Base-by-base conservation (phyloP, 2,797 vertebrate species). In the Cheirogaleus major region DNA sequence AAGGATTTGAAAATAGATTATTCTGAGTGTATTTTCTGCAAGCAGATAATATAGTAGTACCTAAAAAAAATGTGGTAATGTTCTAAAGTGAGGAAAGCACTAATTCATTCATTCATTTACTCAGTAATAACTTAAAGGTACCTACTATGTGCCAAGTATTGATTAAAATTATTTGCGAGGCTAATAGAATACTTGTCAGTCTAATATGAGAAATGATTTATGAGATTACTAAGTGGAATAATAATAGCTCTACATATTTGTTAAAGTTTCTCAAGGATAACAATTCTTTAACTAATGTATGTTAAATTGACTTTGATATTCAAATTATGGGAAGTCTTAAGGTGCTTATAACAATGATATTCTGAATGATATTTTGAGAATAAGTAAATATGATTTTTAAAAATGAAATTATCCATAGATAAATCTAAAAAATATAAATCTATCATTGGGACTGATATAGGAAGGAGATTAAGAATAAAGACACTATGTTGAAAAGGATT, bases 1-100 rank as follows among this genome's bases (percentile, higher is more conserved):
- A 89, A 82, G 30, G 13, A 52, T 80, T 94, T 50, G 75, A 86
- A 92, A 15, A 79, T 22, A 86, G 78, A 91, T 89, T 83, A 93
- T 90, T 93, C 41, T 52, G 11, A 88, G 43, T 25, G 17, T 38
- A 67, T 78, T 92, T 84, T 73, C 45, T 61, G 1, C 7, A 93
- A 87, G 67, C 9, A 65, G 50, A 57, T 48, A 32, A 43, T 43
- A 41, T 2, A 82, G 35, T 2, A 27, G 7, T 45, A 80, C 23
- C 69, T 50, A 89, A 45, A 82, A 80, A 35, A 23, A 76, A 87
- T 80, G 15, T 75, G n/a, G 23, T 7, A 80, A 81, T 67, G 48
- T 83, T 25, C 10, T 20, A 69, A 63, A 75, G 30, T 27, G 14
- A 89, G 48, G 30, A 81, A 57, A 30, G 4, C 25, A 48, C 12